phyloP scores from a whole-genome alignment of 1,140 invertebrate genomes.

The Drosophila ogumai region DNA sequence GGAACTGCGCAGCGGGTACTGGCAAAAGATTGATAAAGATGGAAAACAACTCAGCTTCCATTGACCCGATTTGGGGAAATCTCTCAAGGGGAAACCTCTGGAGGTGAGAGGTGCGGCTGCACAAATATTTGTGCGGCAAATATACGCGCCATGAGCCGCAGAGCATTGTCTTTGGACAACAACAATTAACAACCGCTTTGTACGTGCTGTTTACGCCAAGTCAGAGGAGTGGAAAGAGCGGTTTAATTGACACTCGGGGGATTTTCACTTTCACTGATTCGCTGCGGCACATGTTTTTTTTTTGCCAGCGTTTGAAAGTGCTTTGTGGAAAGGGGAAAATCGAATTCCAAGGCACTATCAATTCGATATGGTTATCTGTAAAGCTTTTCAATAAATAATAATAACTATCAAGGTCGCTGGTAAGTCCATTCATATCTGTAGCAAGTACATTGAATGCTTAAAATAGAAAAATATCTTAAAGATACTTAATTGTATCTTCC shows the following conservation, averaged over 20 bases:
- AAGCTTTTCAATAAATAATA: conserved; percentile 4
- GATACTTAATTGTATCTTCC: neutral
- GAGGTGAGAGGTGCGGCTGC: conserved; percentile 29
- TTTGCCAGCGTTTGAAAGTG: conserved; percentile 59
- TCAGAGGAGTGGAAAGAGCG: conserved; percentile 48
- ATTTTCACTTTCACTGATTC: conserved; percentile 83
- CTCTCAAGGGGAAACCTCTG: conserved; percentile 41
- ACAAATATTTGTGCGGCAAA: conserved; percentile 68
- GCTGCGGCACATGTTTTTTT: conserved; percentile 61
- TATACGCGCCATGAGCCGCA: conserved; percentile 20
- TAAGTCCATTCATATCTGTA: neutral
- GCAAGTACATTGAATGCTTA: neutral
- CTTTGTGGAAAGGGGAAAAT: conserved; percentile 29
- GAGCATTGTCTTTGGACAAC: conserved; percentile 42
- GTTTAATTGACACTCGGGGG: conserved; percentile 77
- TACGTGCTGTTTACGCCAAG: conserved; percentile 51
- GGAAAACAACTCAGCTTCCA: conserved; percentile 15
- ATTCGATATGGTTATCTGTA: conserved; percentile 21
- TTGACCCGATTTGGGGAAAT: conserved; percentile 44
- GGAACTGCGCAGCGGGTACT: conserved; percentile 61
- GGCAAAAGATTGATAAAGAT: conserved; percentile 20
- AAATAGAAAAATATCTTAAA: neutral
- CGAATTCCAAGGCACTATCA: conserved; percentile 6
- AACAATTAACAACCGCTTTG: conserved; percentile 54
- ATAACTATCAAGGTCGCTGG: conserved; percentile 1